Percentiles rank a stretch among this genome's conserved stretches.
These are phyloP conservation scores for Zaprionus taronus DNA, from an alignment of 1,140 invertebrate genomes.

Conservation along the genomic window DNA sequence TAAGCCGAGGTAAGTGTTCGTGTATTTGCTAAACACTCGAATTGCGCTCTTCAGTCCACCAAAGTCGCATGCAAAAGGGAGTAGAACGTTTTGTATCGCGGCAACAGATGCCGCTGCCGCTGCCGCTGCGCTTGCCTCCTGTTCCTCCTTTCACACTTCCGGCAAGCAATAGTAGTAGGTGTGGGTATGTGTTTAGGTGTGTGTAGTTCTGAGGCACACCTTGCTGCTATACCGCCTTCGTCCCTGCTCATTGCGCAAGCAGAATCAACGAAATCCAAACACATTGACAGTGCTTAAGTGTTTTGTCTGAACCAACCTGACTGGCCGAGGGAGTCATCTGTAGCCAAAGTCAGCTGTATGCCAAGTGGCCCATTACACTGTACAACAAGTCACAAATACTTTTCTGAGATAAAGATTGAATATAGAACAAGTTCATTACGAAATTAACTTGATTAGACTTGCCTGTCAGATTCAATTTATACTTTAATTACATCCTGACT, in stretches of 20 bases:
- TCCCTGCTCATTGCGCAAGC: slow-evolving; percentile 43
- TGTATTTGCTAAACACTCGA: slow-evolving; percentile 68
- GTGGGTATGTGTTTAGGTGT: background rate
- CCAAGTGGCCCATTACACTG: slow-evolving; percentile 32
- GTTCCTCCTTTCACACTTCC: background rate
- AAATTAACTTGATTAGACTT: too few species aligned
- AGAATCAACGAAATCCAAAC: slow-evolving; percentile 70
- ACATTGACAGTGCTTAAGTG: slow-evolving; percentile 67
- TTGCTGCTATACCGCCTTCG: background rate
- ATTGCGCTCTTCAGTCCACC: slow-evolving; percentile 47
- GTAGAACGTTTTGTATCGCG: slow-evolving; percentile 45
- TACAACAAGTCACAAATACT: slow-evolving; percentile 9
- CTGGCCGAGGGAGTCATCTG: slow-evolving; percentile 2
- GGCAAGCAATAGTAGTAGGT: background rate
- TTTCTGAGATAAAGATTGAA: too few species aligned
- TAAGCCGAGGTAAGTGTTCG: slow-evolving; percentile 52
- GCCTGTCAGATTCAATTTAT: too few species aligned
- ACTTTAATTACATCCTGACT: too few species aligned
- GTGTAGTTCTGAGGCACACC: background rate
- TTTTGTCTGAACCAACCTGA: slow-evolving; percentile 34
- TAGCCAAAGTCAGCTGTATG: slow-evolving; percentile 8
- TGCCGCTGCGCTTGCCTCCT: slow-evolving; percentile 1
- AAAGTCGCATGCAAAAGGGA: slow-evolving; percentile 66
- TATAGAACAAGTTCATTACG: too few species aligned
- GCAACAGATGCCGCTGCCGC: slow-evolving; percentile 22